Evolutionary conservation across 2,888 invertebrate genomes (phyloP).

Genomic region (Rotaria magnacalcarata): DNA sequence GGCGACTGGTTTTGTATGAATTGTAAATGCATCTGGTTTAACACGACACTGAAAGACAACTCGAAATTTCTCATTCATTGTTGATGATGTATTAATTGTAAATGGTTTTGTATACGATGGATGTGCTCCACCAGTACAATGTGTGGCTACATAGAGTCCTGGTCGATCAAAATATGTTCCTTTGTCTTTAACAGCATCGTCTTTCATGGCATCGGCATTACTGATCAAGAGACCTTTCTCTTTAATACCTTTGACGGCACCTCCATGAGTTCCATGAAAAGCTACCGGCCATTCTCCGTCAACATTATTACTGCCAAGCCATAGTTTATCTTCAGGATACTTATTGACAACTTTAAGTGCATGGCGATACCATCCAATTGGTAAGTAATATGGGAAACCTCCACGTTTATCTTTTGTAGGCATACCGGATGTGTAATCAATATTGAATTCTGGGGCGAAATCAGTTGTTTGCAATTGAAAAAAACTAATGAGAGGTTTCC

Average conservation of each 20-base stretch:
- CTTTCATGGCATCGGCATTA: not conserved
- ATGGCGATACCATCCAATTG: conserved; percentile 1
- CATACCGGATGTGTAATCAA: not conserved
- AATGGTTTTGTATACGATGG: not conserved
- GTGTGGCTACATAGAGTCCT: not conserved
- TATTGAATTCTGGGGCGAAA: not conserved
- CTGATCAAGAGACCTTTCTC: not conserved
- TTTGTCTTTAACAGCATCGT: not conserved
- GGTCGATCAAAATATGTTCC: not conserved
- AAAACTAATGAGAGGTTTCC: not conserved
- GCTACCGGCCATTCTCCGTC: not conserved
- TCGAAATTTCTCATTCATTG: not conserved
- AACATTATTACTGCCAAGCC: not conserved
- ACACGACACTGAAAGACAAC: not conserved
- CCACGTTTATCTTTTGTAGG: not conserved
- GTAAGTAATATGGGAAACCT: not conserved
- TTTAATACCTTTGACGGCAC: not conserved
- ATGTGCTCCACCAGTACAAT: not conserved
- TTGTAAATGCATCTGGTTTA: not conserved
- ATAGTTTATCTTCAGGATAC: not conserved
- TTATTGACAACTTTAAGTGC: not conserved
- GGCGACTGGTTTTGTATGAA: not conserved
- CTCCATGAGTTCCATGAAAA: not conserved
- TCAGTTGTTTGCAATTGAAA: not conserved
- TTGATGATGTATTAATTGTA: not conserved